Evolutionary conservation across 2,797 vertebrate species (phyloP).

Genomic region (Channallabes apus): DNA sequence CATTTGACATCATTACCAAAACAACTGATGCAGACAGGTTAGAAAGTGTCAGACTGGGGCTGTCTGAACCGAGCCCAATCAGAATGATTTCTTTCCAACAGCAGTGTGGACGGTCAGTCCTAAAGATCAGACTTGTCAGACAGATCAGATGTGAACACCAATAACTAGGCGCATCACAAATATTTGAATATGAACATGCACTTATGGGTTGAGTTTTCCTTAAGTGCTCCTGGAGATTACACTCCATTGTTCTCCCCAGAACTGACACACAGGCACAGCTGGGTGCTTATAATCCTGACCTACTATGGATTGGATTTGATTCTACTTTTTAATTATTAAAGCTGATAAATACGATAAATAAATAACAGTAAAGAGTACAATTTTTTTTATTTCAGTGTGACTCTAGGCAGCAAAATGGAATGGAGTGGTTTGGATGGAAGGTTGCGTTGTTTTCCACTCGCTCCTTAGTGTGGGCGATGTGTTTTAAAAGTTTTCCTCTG

Average conservation of each 20-base stretch:
- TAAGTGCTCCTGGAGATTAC: not conserved
- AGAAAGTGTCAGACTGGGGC: too few species aligned
- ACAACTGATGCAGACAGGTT: too few species aligned
- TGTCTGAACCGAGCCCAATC: too few species aligned
- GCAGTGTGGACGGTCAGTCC: too few species aligned
- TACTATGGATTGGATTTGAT: not conserved
- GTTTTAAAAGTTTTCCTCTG: slow-evolving; percentile 10
- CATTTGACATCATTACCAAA: too few species aligned
- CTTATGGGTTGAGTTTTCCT: not conserved
- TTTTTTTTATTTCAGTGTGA: not conserved
- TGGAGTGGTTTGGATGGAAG: not conserved
- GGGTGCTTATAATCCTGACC: not conserved
- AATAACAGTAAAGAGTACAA: too few species aligned
- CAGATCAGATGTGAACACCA: not conserved
- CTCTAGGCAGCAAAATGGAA: not conserved
- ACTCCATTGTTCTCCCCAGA: not conserved
- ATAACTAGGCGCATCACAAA: not conserved
- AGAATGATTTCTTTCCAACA: too few species aligned
- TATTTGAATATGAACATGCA: not conserved
- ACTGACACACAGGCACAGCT: not conserved
- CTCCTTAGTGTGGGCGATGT: slow-evolving; percentile 17
- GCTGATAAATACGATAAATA: not conserved
- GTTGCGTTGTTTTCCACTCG: not conserved
- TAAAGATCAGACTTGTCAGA: too few species aligned
- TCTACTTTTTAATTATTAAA: not conserved